phyloP scores from a whole-genome alignment of 2,888 invertebrate species.

The Tipula confusa region DNA sequence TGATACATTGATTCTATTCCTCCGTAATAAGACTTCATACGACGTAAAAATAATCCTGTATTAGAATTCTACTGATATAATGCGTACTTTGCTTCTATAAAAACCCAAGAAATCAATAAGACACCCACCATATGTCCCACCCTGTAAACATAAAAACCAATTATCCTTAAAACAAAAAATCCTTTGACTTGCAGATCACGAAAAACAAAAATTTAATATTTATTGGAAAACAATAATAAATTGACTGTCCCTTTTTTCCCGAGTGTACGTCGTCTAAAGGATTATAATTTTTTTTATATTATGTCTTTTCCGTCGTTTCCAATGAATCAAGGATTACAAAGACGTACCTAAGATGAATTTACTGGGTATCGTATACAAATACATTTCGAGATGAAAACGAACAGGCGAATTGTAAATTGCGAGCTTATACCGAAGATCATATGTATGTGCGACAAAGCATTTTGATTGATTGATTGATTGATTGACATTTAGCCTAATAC shows the following conservation, averaged over 20 bases:
- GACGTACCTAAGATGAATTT: not conserved
- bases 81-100: too few relatives aligned
- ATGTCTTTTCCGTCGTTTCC: not conserved
- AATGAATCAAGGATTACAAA: not conserved
- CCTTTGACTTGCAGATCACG: not conserved
- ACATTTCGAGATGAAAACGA: not conserved
- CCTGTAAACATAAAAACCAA: too few relatives aligned
- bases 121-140: too few relatives aligned
- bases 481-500: not conserved
- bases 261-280: not conserved
- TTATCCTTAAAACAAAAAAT: not conserved
- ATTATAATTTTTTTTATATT: not conserved
- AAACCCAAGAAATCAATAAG: too few relatives aligned
- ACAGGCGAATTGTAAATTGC: not conserved
- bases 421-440: not conserved
- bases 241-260: not conserved
- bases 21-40: too few relatives aligned
- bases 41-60: too few relatives aligned
- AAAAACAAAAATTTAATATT: not conserved
- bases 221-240: conserved; percentile 20
- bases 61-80: too few relatives aligned
- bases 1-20: too few relatives aligned
- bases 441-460: not conserved
- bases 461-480: not conserved
- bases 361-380: not conserved